These are phyloP conservation scores for Eurois occulta DNA, from an alignment of 2,888 invertebrate genomes.

Conservation along the genomic window DNA sequence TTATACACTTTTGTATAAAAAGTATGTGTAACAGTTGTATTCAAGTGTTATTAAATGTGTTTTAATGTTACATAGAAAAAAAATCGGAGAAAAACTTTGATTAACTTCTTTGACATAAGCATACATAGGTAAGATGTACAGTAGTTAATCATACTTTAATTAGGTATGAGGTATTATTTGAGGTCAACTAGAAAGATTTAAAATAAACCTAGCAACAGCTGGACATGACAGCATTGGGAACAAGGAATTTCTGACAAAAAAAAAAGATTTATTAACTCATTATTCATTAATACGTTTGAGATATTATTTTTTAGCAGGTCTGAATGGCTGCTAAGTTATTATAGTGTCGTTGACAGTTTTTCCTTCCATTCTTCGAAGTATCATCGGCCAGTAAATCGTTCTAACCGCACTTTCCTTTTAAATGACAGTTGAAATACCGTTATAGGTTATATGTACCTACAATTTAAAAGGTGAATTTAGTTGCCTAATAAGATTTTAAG, in stretches of 20 bases:
- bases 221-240: background rate
- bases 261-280: background rate
- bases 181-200: background rate
- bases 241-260: background rate
- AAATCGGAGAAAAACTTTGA: constrained; percentile 33
- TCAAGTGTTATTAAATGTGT: constrained; percentile 30
- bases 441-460: background rate
- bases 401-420: background rate
- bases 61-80: constrained; percentile 46
- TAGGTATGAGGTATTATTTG: background rate
- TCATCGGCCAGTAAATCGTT: background rate
- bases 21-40: constrained; percentile 40
- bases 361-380: background rate
- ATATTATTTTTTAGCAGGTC: background rate
- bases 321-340: background rate
- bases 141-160: background rate
- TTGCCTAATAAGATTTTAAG: background rate
- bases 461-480: background rate
- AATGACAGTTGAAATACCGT: background rate
- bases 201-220: background rate
- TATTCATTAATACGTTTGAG: too few relatives aligned
- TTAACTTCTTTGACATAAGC: constrained; percentile 5
- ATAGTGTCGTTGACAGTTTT: background rate
- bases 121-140: constrained; percentile 20
- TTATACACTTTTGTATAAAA: constrained; percentile 51